phyloP scores from a whole-genome alignment of 2,888 invertebrate species.

The Volucella inanis region DNA sequence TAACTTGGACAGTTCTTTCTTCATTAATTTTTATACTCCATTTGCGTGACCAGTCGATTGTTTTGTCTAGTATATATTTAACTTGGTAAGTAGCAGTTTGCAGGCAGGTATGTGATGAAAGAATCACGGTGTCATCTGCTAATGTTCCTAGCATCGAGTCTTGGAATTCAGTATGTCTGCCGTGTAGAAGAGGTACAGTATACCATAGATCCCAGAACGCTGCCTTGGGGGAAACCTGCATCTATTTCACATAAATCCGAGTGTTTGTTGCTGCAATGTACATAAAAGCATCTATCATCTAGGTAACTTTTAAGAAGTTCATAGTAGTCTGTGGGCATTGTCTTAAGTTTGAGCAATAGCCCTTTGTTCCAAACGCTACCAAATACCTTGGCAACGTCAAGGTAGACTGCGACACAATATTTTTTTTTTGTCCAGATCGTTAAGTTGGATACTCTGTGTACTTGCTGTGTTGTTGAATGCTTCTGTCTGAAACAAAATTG shows the following conservation, averaged over 20 bases:
- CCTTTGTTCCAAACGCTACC: background rate
- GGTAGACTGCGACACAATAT: too few species aligned
- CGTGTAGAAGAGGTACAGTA: background rate
- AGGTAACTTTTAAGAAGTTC: background rate
- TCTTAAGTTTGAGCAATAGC: background rate
- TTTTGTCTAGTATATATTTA: too few species aligned
- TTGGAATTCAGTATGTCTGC: background rate
- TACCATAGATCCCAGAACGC: background rate
- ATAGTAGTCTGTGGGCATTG: background rate
- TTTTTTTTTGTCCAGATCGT: too few species aligned
- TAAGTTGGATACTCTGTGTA: background rate
- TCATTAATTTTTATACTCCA: too few species aligned
- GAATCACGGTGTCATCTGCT: conserved; percentile 5
- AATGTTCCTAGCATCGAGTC: conserved; percentile 4
- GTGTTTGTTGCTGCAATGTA: background rate
- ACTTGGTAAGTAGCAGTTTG: too few species aligned
- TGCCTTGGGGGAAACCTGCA: background rate
- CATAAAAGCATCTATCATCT: too few species aligned
- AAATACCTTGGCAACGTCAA: too few species aligned
- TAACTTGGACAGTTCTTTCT: background rate
- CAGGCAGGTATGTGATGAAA: background rate
- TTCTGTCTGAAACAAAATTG: background rate
- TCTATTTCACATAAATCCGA: background rate
- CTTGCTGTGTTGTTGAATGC: background rate
- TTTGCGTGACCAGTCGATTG: background rate